Base-by-base conservation (phyloP, 53 echinoderm and acorn worm genomes). In the Temnopleurus reevesii region DNA sequence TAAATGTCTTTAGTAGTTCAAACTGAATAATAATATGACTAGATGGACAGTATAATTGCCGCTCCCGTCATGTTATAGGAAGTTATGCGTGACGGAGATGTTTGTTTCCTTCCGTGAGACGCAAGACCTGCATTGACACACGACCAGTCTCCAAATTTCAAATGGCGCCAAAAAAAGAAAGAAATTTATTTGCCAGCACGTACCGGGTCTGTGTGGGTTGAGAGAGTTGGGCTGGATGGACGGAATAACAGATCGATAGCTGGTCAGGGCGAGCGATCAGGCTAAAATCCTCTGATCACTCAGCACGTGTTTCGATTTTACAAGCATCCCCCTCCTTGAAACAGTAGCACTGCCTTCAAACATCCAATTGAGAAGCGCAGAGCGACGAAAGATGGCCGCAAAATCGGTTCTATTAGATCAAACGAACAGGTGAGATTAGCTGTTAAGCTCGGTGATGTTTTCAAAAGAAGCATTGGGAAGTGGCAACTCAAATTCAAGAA, bases 131-230 rank as follows among this genome's bases (percentile, higher is more conserved):
- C n/a, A n/a, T 71, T 41, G 71, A 8, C 71, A 71, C 2, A 13
- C 21, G 41, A 71, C 36, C 71, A n/a, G 71, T 71, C 71, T 41
- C 4, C 3, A n/a, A 31, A 36, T 71, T 41, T 21, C n/a, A 38
- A 71, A 41, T 41, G 21, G 71, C n/a, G 41, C 27, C n/a, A n/a
- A n/a, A n/a, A n/a, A 15, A 51, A 51, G 28, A 49, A 79, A 49
- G 49, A 49, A 79, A 47, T 46, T 45, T 79, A 79, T 79, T 79
- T 79, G 79, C 79, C 41, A 47, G 49, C 79, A 79, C 79, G 79
- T 79, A 26, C 79, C 79, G 1, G 29, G 79, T 47, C 46, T 79
- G 28, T 5, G n/a, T 15, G 21, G 27, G 12, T 17, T 28, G 15
- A 65, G 49, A 79, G 29, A 26, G 51, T 10, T 8, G 23, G 79